These are phyloP conservation scores for Microcebus lehilahytsara DNA, from an alignment of 2,113 vertebrate genomes.

Conservation along the genomic window DNA sequence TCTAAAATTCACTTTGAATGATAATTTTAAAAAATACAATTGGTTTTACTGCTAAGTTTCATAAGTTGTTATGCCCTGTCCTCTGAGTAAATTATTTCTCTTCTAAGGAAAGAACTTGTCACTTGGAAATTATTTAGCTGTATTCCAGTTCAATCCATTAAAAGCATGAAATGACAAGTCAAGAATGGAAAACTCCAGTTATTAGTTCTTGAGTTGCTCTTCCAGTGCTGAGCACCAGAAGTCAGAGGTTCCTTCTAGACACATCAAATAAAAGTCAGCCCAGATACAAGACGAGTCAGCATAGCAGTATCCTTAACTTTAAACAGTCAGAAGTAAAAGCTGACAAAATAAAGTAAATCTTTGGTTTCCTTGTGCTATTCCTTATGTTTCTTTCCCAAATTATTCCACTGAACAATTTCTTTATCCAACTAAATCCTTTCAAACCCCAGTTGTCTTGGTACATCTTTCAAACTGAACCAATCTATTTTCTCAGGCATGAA, in stretches of 20 bases:
- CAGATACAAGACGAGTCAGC: not conserved
- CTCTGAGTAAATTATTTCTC: constrained; percentile 36
- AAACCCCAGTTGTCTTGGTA: not conserved
- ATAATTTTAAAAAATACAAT: not conserved
- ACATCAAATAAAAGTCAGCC: not conserved
- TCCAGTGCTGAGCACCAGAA: not conserved
- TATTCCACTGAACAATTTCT: not conserved
- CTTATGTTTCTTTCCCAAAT: not conserved
- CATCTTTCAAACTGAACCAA: not conserved
- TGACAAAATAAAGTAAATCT: not conserved
- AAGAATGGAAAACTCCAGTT: not conserved
- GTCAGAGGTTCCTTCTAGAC: not conserved
- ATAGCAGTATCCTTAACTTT: not conserved
- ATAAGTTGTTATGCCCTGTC: not conserved
- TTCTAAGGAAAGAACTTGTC: constrained; percentile 14
- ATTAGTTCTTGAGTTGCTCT: not conserved
- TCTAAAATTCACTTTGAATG: not conserved
- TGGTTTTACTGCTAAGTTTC: constrained; percentile 5
- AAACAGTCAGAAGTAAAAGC: not conserved
- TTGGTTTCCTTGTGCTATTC: not conserved
- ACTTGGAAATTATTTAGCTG: constrained; percentile 20
- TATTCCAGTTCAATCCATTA: not conserved
- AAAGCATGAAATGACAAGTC: not conserved
- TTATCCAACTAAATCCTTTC: not conserved
- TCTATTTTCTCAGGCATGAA: not conserved